These are phyloP conservation scores for Matsumurasca onukii DNA, from an alignment of 1,140 invertebrate genomes.

Conservation along the genomic window DNA sequence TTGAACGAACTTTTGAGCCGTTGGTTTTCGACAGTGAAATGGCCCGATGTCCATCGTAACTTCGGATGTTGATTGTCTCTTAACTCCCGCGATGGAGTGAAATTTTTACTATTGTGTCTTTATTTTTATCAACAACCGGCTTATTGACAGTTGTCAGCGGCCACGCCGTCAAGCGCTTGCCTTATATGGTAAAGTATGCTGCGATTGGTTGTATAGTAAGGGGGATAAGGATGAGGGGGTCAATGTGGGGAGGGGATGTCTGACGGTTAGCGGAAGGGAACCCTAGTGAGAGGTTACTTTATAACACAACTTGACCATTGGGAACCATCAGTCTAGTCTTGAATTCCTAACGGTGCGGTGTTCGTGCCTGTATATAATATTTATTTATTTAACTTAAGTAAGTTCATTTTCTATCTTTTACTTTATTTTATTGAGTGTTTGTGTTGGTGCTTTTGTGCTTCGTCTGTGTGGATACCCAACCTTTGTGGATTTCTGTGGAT, in stretches of 20 bases:
- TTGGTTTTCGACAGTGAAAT: too few species aligned
- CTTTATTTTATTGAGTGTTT: conserved; percentile 12
- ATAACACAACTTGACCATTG: conserved; percentile 32
- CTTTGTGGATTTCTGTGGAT: too few species aligned
- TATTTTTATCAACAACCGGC: too few species aligned
- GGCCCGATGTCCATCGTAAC: too few species aligned
- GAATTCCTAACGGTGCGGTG: conserved; percentile 23
- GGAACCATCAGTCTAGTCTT: conserved; percentile 33
- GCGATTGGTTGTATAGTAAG: conserved; percentile 53
- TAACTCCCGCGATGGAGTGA: too few species aligned
- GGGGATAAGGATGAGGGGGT: conserved; percentile 38
- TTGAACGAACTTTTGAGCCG: too few species aligned
- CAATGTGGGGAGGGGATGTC: conserved; percentile 44
- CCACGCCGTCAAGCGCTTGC: conserved; percentile 44
- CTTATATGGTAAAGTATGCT: conserved; percentile 58
- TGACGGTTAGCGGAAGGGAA: too few species aligned
- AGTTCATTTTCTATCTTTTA: conserved; percentile 12
- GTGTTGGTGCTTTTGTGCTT: conserved; percentile 19
- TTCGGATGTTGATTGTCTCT: too few species aligned
- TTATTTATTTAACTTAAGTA: conserved; percentile 29
- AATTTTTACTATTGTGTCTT: too few species aligned
- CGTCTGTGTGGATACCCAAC: too few species aligned
- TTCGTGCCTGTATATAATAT: conserved; percentile 18
- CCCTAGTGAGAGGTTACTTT: conserved; percentile 10
- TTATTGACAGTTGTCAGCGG: background rate